Evolutionary conservation across 2,113 vertebrate species (phyloP), one percentile per base, ranked within the genome.

Genomic region (Hassar affinis): DNA sequence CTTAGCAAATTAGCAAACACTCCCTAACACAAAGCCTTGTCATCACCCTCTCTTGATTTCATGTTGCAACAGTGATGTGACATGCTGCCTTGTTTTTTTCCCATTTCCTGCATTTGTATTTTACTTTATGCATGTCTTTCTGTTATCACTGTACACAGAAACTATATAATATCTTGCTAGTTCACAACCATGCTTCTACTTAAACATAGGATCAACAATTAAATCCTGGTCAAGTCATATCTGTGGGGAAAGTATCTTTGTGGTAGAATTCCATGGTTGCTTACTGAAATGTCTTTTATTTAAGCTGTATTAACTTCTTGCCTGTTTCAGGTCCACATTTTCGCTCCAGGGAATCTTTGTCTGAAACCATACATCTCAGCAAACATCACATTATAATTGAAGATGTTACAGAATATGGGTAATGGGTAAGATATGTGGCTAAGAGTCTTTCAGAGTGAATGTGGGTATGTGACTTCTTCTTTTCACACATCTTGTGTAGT

Each of bases 111-210:
- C 81, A 57, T 91, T 93, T 91, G 91, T 92, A 91, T 90, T 93
- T 93, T 92, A 88, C 93, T 93, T 90, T 90, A 92, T 93, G 90
- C 87, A 88, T 88, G 88, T 85, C 89, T 87, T 59, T 80, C 90
- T 93, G 91, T 92, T 90, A 93, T 93, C 91, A 85, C 52, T 89
- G 91, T 93, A 93, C 92, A 93, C 86, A 93, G 86, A 89, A 91
- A 93, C 91, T 92, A 89, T 88, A 91, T 89, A 79, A 59, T 11
- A 82, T 91, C 86, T 88, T 89, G 80, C 87, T 78, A 79, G 66
- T 84, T 87, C 85, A 54, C 14, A 66, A 51, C 74, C 49, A 83
- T 90, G 84, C 84, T 85, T 42, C 81, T 83, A 79, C 83, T 88
- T 87, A 62, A 30, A 64, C 51, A 56, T 64, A 64, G 57, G 15